Conservation (phyloP, 1,140 invertebrate genomes). For the Gonioctena quinquepunctata region DNA sequence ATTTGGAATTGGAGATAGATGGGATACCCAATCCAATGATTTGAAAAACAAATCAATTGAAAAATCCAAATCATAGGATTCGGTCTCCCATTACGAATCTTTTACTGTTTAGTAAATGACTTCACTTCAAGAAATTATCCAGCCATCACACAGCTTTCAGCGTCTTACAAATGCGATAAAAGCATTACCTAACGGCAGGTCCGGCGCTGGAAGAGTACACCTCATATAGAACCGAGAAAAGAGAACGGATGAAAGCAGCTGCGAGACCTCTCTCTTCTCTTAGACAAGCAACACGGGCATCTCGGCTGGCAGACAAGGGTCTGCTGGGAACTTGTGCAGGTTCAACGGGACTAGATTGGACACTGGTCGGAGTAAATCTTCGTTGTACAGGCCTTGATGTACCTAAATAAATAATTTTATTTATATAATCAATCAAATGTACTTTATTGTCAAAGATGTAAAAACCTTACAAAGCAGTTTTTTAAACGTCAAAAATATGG, state of each 20-base stretch:
- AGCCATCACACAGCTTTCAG: no score
- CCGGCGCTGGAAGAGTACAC: constrained; percentile 81
- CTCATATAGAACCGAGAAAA: constrained; percentile 92
- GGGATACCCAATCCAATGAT: no score
- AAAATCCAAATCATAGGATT: no score
- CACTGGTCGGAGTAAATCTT: constrained; percentile 53
- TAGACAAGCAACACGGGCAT: constrained; percentile 67
- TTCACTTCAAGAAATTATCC: no score
- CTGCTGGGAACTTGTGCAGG: constrained; percentile 36
- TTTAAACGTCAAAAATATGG: no score
- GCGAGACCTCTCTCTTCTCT: constrained; percentile 70
- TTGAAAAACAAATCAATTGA: no score
- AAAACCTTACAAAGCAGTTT: no score
- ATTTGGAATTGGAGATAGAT: no score
- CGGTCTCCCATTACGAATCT: no score
- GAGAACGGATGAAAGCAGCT: constrained; percentile 80
- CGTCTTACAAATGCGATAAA: background rate
- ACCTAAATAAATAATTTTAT: background rate
- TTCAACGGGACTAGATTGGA: constrained; percentile 33
- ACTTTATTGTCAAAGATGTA: no score
- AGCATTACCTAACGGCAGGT: background rate
- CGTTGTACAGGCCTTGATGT: constrained; percentile 68
- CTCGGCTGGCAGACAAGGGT: constrained; percentile 45
- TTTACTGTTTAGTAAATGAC: no score
- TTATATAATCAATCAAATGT: no score